A percentile compares a stretch with the other conserved stretches of the same genome.
Conservation (phyloP, 2,113 vertebrate species). For the Grantiella picta region DNA sequence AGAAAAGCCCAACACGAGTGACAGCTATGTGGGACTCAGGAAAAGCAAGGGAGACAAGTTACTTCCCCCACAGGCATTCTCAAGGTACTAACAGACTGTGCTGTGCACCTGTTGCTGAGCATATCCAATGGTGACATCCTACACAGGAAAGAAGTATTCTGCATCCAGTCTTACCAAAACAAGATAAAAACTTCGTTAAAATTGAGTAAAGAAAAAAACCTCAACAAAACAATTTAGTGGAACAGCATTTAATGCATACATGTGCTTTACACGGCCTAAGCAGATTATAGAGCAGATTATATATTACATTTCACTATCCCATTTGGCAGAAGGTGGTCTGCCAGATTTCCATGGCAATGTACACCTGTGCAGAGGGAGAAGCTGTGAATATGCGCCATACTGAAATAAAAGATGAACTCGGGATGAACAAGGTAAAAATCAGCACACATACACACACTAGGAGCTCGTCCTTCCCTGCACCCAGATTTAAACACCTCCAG, state of each 20-base stretch:
- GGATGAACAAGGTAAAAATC: rapidly evolving
- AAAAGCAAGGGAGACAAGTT: background rate
- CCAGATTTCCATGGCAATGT: rapidly evolving
- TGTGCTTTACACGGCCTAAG: background rate
- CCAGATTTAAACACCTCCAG: background rate
- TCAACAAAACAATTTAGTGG: background rate
- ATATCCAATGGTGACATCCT: background rate
- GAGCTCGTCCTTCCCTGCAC: rapidly evolving
- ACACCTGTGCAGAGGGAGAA: background rate
- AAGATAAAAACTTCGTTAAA: background rate
- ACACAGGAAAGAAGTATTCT: background rate
- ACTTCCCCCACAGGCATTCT: background rate
- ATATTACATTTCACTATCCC: background rate
- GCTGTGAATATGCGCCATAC: rapidly evolving
- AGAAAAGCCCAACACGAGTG: background rate
- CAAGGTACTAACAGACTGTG: background rate
- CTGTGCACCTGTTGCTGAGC: background rate
- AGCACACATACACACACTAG: rapidly evolving
- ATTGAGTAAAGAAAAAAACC: background rate
- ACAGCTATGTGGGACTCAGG: rapidly evolving
- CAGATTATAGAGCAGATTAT: rapidly evolving
- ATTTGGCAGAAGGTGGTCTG: background rate
- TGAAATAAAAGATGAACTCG: background rate
- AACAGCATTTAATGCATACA: background rate
- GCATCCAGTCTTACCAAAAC: background rate